A percentile compares a stretch with the other conserved stretches of the same genome.
These are phyloP conservation scores for Heteractis magnifica DNA, from an alignment of 92 coral and sea anemone species.

Conservation along the genomic window DNA sequence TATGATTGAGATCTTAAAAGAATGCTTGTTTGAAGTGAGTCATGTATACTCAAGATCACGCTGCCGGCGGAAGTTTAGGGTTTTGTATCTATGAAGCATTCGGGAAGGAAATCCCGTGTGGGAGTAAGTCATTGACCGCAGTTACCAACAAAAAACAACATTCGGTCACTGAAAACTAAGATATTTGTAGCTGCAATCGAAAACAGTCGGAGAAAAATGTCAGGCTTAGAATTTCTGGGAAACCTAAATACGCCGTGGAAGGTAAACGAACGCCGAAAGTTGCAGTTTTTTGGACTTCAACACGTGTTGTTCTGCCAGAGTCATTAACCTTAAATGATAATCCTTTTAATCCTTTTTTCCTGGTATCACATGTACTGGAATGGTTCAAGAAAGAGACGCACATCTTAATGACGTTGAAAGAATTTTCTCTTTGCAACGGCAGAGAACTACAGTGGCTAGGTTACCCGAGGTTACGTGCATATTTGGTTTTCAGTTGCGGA, in stretches of 20 bases:
- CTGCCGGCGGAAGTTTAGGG: conserved; percentile 2
- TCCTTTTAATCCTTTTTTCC: not conserved
- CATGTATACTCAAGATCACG: not conserved
- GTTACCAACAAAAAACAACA: not conserved
- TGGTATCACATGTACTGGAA: not conserved
- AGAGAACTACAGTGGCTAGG: not conserved
- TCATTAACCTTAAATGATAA: not conserved
- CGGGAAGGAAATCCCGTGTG: conserved; percentile 10
- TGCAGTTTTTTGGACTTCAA: not conserved
- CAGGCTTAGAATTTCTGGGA: not conserved
- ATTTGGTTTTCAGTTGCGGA: not conserved
- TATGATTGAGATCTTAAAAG: conserved; percentile 4
- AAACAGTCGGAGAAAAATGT: not conserved
- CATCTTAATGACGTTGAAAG: not conserved
- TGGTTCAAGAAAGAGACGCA: not conserved
- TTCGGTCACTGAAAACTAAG: not conserved
- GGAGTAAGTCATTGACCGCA: not conserved
- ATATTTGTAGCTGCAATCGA: not conserved
- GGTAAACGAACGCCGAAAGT: not conserved
- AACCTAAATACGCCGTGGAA: too few species aligned
- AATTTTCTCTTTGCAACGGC: not conserved
- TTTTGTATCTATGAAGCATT: not conserved
- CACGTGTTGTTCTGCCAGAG: not conserved
- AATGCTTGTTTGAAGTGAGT: not conserved
- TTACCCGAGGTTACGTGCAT: not conserved